Base-by-base conservation (phyloP, 2,797 vertebrate genomes). In the Champsocephalus esox region DNA sequence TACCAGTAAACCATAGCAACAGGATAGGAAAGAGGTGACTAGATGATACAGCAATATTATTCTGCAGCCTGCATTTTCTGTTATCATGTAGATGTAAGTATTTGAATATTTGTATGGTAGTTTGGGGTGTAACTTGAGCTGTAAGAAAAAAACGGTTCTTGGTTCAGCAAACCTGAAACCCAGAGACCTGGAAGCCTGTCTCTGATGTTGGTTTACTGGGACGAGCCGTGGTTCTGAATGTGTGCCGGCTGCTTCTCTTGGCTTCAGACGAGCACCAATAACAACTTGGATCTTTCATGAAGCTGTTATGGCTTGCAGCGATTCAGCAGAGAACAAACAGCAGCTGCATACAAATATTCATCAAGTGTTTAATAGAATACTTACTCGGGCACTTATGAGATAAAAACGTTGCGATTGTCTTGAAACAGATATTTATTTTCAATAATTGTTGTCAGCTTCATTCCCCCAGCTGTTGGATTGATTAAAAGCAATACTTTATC, bases 161-260 rank as follows among this genome's bases (percentile, higher is more conserved):
- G 9, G 56, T 51, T 10, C 32, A 56, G 16, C 7, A 66, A 62
- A 77, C 60, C 69, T 70, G 34, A 38, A 64, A 38, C 64, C 59
- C 63, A 75, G 48, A 77, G 75, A 76, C 72, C 79, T 82, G 80
- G 78, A 70, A 70, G 65, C 57, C 41, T 41, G 24, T 71, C 9
- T 44, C 49, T 34, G 66, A 34, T 52, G n/a, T 54, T 60, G 76
- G 67, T 82, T 72, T 57, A 13, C 50, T 6, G 65, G 67, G 64
- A 69, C 2, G 14, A 65, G 56, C 16, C 16, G 46, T n/a, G 71
- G 76, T 73, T 78, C 61, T 67, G 73, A 49, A 60, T 46, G 73
- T 87, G 75, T 55, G 80, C 75, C 55, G 12, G 71, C 46, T 28
- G 79, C 73, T 62, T 52, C 54, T 77, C 52, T 62, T 83, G 86